Base-by-base conservation (phyloP, 1,140 invertebrate species). In the Drosophila yakuba region DNA sequence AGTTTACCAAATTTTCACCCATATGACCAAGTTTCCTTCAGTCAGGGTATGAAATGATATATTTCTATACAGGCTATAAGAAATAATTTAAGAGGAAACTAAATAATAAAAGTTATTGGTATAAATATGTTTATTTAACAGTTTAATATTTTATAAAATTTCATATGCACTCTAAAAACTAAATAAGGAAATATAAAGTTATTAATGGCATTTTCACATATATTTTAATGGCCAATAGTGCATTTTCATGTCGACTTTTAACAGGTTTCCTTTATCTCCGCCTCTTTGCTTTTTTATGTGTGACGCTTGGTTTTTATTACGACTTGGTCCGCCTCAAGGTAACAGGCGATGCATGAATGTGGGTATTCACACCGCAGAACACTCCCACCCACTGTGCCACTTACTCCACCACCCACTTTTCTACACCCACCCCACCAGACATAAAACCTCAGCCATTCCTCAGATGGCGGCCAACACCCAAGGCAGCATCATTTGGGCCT, bases 241-340 rank as follows among this genome's bases (percentile, higher is more conserved):
- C 38, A 45, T 47, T 25, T 14, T 6, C n/a, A 11, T 15, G 7
- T 57, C 71, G 47, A 15, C 39, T 41, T 15, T 8, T 10, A 32
- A 15, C 7, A 25, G 28, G 50, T 15, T 39, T 36, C 20, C 44
- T 51, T 61, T 44, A 35, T 25, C 28, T 51, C 35, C 41, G 25
- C 14, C 38, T 28, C 32, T 38, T 12, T 39, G 28, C 43, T 32
- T 52, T 74, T 74, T 63, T 74, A 74, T 63, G 51, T 57, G 71
- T 32, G 72, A 56, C 58, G 60, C 72, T 58, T 68, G 56, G 62
- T 50, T 74, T 74, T 74, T 74, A 74, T 74, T 74, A 47, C 55
- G 50, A n/a, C 48, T 55, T 62, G 68, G 57, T 43, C 41, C 20
- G 39, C 57, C 73, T 76, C 74, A 76, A 76, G 73, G 74, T 76